Conservation (phyloP, 2,797 vertebrate genomes). For the Taenioides sp. region DNA sequence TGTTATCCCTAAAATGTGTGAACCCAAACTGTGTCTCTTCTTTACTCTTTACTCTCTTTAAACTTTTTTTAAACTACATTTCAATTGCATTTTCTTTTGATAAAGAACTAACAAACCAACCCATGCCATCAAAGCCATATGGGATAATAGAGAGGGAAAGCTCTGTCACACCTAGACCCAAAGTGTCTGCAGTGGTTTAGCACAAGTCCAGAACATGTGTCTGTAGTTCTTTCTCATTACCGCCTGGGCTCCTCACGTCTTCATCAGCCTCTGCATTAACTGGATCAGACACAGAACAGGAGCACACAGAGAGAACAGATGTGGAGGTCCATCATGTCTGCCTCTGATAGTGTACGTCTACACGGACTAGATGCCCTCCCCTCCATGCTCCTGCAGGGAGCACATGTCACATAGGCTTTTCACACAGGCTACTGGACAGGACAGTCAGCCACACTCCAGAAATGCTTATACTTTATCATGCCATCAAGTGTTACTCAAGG, state of each 20-base stretch:
- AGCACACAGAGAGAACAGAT: slow-evolving; percentile 21
- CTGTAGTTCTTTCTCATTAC: slow-evolving; percentile 21
- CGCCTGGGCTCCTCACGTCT: slow-evolving; percentile 12
- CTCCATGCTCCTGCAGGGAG: slow-evolving; percentile 58
- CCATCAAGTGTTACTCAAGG: slow-evolving; percentile 66
- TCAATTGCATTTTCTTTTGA: background rate
- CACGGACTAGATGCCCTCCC: slow-evolving; percentile 55
- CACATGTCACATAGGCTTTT: slow-evolving; percentile 72
- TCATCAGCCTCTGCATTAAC: slow-evolving; percentile 20
- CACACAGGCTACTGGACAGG: slow-evolving; percentile 65
- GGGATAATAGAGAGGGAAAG: background rate
- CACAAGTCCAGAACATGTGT: slow-evolving; percentile 33
- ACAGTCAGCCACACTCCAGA: slow-evolving; percentile 64
- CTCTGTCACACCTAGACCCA: background rate
- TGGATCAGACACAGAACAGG: slow-evolving; percentile 6
- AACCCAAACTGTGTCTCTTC: background rate
- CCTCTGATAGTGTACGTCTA: slow-evolving; percentile 48
- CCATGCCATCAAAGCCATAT: background rate
- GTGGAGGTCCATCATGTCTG: slow-evolving; percentile 24
- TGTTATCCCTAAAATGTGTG: background rate
- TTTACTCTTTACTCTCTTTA: background rate
- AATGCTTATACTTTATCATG: slow-evolving; percentile 72
- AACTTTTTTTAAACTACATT: background rate
- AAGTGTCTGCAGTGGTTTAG: slow-evolving; percentile 30
- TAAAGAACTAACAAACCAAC: background rate